These are phyloP conservation scores for Diadumene lineata DNA, from an alignment of 92 coral and sea anemone species.

Conservation along the genomic window DNA sequence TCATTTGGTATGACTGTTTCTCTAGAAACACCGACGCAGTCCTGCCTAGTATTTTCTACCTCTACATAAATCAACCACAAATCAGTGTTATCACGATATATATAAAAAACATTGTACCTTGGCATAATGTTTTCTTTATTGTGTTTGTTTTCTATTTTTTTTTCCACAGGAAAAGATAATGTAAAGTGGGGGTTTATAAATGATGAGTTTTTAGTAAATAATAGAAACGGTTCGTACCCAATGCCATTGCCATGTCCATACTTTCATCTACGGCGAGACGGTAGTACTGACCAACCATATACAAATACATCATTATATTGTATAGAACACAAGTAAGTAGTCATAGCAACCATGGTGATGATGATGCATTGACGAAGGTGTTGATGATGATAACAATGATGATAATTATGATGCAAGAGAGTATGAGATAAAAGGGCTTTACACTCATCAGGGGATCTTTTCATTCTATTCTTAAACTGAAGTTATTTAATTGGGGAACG, in stretches of 20 bases:
- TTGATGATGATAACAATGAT: background rate
- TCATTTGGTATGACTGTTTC: too few relatives aligned
- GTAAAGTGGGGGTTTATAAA: constrained; percentile 1
- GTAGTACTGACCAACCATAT: background rate
- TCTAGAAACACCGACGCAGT: too few relatives aligned
- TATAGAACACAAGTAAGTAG: constrained; percentile 12
- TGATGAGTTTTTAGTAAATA: constrained; percentile 13
- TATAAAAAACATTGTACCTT: too few relatives aligned
- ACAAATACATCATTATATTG: background rate
- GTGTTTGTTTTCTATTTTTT: too few relatives aligned
- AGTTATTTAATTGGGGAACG: too few relatives aligned
- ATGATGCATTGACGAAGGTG: background rate
- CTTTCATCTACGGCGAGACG: constrained; percentile 5
- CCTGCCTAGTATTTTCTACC: too few relatives aligned
- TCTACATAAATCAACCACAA: too few relatives aligned
- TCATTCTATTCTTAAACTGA: too few relatives aligned
- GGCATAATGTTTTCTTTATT: too few relatives aligned
- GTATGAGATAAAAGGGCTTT: too few relatives aligned
- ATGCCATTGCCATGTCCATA: constrained; percentile 14
- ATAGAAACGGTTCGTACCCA: constrained; percentile 18
- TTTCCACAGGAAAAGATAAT: background rate
- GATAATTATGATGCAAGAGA: background rate
- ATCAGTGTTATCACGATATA: too few relatives aligned
- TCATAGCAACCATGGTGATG: background rate
- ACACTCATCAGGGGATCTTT: too few relatives aligned